Base-by-base conservation (phyloP, 2,888 invertebrate genomes). In the Oegoconia quadripuncta region DNA sequence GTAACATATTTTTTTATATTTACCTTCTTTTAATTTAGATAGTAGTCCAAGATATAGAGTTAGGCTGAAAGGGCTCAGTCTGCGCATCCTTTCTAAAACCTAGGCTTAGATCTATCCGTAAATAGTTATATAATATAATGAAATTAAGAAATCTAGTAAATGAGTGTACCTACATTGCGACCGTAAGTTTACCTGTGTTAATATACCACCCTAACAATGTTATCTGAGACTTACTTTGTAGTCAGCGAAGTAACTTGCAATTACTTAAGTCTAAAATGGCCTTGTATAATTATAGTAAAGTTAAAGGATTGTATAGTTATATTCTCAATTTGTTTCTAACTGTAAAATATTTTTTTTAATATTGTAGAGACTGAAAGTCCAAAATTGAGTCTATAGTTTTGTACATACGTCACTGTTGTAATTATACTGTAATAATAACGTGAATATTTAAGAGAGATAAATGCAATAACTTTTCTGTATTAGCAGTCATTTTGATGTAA, bases 331-430 rank as follows among this genome's bases (percentile, higher is more conserved):
- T 66, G 59, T 74, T 77, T 71, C 58, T 53, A 57, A 65, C 56
- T 77, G 73, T 77, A 75, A 67, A 61, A 70, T 74, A 72, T 63
- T 70, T 71, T 74, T 70, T 70, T 61, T 67, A 64, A 74, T 71
- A 80, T 72, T 74, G 74, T 84, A 83, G 83, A 86, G 86, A 86
- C 84, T 86, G 84, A 84, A 84, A 86, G 84, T 86, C 84, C 82
- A 80, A 79, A 82, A 80, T 83, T 79, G 83, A 86, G 82, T 84
- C 82, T 86, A 83, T 83, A 83, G 78, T 84, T 83, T 84, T 87
- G 86, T 87, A 87, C 74, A 87, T 78, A 80, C 61, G 64, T 80
- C 81, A 76, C 80, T 77, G 81, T 84, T 86, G 81, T 83, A 86
- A 84, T 71, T 81, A 79, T 74, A 79, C 61, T 74, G 66, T 81